A percentile compares a stretch with the other conserved stretches of the same genome.
Evolutionary conservation across 2,888 invertebrate species (phyloP).

Genomic region (Luffia ferchaultella): DNA sequence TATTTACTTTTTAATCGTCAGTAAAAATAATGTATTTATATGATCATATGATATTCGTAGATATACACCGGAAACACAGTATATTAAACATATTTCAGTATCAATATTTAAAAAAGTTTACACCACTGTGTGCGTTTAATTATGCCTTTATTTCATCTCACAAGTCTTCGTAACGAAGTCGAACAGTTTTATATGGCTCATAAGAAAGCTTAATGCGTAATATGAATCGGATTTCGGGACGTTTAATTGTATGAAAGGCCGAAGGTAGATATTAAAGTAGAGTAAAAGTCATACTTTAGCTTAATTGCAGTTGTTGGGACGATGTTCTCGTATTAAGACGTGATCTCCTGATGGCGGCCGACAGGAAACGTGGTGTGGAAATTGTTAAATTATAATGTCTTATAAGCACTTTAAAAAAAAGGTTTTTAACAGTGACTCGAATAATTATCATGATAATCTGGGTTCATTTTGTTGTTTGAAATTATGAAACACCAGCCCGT

Average conservation of each 20-base stretch:
- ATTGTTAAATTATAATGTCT: too few species aligned
- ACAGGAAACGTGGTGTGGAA: too few species aligned
- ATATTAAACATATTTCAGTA: background rate
- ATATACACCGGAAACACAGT: background rate
- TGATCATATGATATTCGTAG: background rate
- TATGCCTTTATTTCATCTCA: slow-evolving; percentile 31
- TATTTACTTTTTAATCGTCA: background rate
- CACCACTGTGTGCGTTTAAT: slow-evolving; percentile 34
- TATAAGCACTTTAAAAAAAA: too few species aligned
- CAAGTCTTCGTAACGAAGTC: slow-evolving; percentile 29
- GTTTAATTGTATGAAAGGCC: slow-evolving; percentile 28
- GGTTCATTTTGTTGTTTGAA: too few species aligned
- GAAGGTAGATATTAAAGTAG: slow-evolving; percentile 33
- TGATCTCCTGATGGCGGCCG: slow-evolving; percentile 20
- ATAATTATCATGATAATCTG: too few species aligned
- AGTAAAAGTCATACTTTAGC: slow-evolving; percentile 33
- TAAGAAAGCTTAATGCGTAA: slow-evolving; percentile 39
- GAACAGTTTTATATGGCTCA: slow-evolving; percentile 35
- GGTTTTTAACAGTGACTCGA: too few species aligned
- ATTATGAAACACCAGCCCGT: too few species aligned
- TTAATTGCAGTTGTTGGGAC: slow-evolving; percentile 29
- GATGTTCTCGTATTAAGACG: slow-evolving; percentile 23
- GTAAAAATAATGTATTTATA: background rate
- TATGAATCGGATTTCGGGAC: slow-evolving; percentile 36
- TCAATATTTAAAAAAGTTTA: background rate